phyloP scores from a whole-genome alignment of 1,140 invertebrate species.

The Platorchestia sp. region DNA sequence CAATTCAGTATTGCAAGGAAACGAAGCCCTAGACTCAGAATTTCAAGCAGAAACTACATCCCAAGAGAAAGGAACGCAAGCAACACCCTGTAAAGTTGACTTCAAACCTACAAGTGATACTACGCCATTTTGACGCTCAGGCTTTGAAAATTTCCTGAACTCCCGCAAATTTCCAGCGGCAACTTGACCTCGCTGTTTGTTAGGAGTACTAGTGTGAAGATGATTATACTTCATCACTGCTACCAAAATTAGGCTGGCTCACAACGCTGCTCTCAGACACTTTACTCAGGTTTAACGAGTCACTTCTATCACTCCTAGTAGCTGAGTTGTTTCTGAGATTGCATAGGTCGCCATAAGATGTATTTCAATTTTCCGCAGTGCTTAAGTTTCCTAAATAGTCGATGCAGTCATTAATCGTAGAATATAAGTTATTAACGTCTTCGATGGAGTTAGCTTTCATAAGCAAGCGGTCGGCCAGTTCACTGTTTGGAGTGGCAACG shows the following conservation, averaged over 20 bases:
- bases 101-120: neutral
- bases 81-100: neutral
- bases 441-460: neutral
- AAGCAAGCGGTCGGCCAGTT: neutral
- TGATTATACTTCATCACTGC: no score
- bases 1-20: neutral
- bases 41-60: neutral
- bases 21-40: neutral
- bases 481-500: neutral
- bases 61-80: neutral
- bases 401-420: neutral
- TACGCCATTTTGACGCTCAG: neutral
- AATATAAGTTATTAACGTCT: neutral
- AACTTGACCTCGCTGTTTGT: no score
- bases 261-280: no score
- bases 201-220: no score
- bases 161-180: no score
- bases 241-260: no score
- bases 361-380: neutral
- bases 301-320: no score
- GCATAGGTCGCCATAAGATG: neutral
- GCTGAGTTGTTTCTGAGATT: no score
- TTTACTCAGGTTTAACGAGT: no score
- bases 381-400: neutral
- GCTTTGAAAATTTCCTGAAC: neutral